Base-by-base conservation (phyloP, 1,140 invertebrate species). In the Diorhabda carinulata region DNA sequence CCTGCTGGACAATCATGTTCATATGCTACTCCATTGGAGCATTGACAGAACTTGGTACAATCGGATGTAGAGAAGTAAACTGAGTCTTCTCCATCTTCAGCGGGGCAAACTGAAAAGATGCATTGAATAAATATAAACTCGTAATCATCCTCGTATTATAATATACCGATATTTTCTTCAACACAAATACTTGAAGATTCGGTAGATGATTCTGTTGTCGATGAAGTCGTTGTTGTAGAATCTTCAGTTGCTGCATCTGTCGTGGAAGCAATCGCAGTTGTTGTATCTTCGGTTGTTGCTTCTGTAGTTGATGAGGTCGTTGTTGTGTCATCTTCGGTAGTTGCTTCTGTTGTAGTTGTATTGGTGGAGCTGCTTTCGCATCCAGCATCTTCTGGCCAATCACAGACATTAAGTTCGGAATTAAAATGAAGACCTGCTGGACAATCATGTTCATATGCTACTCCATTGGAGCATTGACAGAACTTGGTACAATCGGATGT, bases 31-130 rank as follows among this genome's bases (percentile, higher is more conserved):
- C 84, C 84, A 5, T 76, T 79, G 2, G 81, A 78, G 70, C 88
- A 90, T 43, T 84, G 80, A 73, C 85, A 89, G 73, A 86, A 90
- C 64, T 80, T 83, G 2, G 77, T 72, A 71, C 88, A 89, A 8
- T 62, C 61, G 3, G 61, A 43, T 42, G 44, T 9, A 42, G 61
- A 6, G 7, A 4, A 3, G 43, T 62, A 43, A 4, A 62, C 61
- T 42, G 61, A 43, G 4, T 62, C 9, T 62, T 42, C 41, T 41
- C 61, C 61, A 9, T 62, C 61, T 9, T n/a, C 2, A 43, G 2
- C 7, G 10, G 61, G 61, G 43, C 61, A 62, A 43, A 43, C 61
- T 62, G 41, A 5, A 62, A 62, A 44, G 10, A 4, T 62, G 43
- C 9, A 62, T 52, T 6, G 8, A 52, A 52, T 52, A 9, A 52